These are phyloP conservation scores for Rhynchomys soricoides DNA, from an alignment of 2,113 vertebrate genomes.

Conservation along the genomic window DNA sequence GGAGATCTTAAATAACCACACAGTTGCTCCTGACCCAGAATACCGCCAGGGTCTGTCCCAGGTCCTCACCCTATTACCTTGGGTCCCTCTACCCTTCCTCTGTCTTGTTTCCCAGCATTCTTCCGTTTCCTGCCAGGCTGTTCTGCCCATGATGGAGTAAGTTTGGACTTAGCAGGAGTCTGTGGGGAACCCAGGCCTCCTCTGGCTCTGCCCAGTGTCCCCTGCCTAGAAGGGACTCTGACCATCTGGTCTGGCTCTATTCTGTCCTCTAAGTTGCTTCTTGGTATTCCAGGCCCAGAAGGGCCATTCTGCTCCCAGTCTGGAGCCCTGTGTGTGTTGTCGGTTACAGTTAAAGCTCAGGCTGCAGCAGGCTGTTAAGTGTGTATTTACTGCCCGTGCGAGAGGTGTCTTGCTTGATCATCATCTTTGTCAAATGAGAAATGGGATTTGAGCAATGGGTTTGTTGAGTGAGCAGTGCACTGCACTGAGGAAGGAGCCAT, in stretches of 20 bases:
- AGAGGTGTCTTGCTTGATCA: not conserved
- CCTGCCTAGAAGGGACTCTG: not conserved
- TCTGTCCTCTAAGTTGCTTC: not conserved
- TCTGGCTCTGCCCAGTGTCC: not conserved
- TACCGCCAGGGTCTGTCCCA: not conserved
- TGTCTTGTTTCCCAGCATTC: not conserved
- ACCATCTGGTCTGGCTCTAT: not conserved
- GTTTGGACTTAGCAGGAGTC: not conserved
- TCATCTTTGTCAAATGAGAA: not conserved
- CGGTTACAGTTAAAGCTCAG: not conserved
- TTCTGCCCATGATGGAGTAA: fast-evolving
- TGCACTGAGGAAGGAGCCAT: not conserved
- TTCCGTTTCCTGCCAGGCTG: not conserved
- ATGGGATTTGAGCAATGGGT: not conserved
- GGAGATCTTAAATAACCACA: not conserved
- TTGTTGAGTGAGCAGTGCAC: not conserved
- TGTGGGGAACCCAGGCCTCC: not conserved
- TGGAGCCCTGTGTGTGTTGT: too few species aligned
- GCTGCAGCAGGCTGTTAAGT: fast-evolving
- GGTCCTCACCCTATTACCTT: fast-evolving
- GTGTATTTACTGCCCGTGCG: not conserved
- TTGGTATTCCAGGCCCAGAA: not conserved
- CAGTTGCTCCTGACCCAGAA: not conserved
- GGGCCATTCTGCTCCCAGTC: too few species aligned
- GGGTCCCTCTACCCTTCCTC: not conserved